Percentiles rank a stretch among this genome's conserved stretches.
Conservation (phyloP, 2,888 invertebrate genomes). For the Dicyrtoma fusca region DNA sequence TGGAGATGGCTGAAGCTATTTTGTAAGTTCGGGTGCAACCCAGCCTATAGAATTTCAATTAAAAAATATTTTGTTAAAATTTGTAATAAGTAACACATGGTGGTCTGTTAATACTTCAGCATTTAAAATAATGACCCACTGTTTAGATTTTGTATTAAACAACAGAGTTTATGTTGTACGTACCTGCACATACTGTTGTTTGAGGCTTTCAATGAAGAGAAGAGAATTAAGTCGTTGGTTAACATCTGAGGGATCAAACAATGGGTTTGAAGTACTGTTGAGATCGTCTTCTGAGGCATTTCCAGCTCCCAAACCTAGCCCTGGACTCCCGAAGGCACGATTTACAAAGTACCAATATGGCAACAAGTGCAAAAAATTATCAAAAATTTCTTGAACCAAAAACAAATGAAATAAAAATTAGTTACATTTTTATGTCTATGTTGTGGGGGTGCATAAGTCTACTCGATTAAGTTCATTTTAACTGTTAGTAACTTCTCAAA, state of each 20-base stretch:
- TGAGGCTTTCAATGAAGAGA: slow-evolving; percentile 51
- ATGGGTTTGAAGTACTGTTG: slow-evolving; percentile 27
- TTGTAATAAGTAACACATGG: too few relatives aligned
- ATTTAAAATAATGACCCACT: neutral
- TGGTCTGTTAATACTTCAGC: too few relatives aligned
- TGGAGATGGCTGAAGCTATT: slow-evolving; percentile 40
- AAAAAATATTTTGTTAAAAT: too few relatives aligned
- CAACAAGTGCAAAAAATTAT: slow-evolving; percentile 50
- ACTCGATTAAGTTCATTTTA: too few relatives aligned
- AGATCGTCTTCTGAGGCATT: slow-evolving; percentile 40
- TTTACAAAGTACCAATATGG: slow-evolving; percentile 55
- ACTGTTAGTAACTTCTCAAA: too few relatives aligned
- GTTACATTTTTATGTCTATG: neutral
- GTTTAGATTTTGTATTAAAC: neutral
- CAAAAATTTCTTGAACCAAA: slow-evolving; percentile 33
- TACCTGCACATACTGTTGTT: slow-evolving; percentile 48
- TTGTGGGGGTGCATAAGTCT: too few relatives aligned
- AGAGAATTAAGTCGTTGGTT: slow-evolving; percentile 51
- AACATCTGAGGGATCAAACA: slow-evolving; percentile 43
- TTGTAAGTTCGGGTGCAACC: slow-evolving; percentile 28
- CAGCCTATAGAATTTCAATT: slow-evolving; percentile 10
- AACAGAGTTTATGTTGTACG: neutral
- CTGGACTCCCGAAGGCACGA: slow-evolving; percentile 48
- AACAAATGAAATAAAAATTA: slow-evolving; percentile 10
- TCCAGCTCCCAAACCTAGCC: slow-evolving; percentile 20